These are phyloP conservation scores for Sapayoa aenigma DNA, from an alignment of 2,113 vertebrate genomes.

Conservation along the genomic window DNA sequence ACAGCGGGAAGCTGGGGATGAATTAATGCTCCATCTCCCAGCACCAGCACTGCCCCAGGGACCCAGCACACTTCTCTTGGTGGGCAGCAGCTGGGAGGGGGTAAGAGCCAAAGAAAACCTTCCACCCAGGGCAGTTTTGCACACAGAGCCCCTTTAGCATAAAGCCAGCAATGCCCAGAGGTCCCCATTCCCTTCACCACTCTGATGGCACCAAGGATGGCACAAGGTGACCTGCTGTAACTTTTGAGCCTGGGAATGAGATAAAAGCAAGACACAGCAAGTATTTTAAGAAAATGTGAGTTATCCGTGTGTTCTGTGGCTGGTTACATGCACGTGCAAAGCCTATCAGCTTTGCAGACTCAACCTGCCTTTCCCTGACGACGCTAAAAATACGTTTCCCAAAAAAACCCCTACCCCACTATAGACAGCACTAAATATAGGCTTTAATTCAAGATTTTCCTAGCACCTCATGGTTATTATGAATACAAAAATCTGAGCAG, in stretches of 20 bases:
- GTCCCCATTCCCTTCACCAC: background rate
- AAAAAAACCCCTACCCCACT: background rate
- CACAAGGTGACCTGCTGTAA: background rate
- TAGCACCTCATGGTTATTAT: slow-evolving; percentile 16
- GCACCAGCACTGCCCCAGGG: background rate
- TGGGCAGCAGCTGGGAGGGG: background rate
- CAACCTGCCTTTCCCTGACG: background rate
- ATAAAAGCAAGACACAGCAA: background rate
- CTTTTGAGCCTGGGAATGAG: background rate
- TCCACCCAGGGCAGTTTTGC: background rate
- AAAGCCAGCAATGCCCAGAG: background rate
- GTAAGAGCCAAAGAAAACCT: background rate
- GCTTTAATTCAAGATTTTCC: slow-evolving; percentile 32
- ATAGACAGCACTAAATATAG: background rate
- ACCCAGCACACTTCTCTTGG: background rate
- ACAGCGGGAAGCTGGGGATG: background rate
- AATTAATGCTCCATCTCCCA: background rate
- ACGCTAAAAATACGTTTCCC: background rate
- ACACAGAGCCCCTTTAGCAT: background rate
- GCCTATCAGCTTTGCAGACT: background rate
- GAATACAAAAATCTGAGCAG: slow-evolving; percentile 5
- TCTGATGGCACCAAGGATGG: background rate
- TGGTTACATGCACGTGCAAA: background rate
- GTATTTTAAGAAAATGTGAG: background rate
- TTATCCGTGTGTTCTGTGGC: background rate